These are phyloP conservation scores for Pelmatolapia mariae DNA, from an alignment of 2,113 vertebrate species.

Conservation along the genomic window DNA sequence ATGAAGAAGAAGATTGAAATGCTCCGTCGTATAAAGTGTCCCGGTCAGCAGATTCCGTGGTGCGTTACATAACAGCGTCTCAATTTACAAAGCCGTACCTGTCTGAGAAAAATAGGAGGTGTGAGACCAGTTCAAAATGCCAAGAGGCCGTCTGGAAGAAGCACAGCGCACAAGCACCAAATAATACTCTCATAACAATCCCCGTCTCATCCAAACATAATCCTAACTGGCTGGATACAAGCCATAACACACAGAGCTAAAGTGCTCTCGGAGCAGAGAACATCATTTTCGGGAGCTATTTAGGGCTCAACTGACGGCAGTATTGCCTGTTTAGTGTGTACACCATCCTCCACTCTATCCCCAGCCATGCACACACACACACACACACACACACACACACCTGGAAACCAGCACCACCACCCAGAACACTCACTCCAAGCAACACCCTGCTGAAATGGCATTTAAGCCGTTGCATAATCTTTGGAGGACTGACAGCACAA, in stretches of 20 bases:
- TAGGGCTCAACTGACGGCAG: background rate
- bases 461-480: constrained; percentile 40
- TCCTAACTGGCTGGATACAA: background rate
- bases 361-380: background rate
- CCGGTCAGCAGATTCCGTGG: constrained; percentile 4
- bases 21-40: background rate
- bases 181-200: background rate
- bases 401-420: background rate
- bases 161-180: background rate
- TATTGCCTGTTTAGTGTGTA: background rate
- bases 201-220: background rate
- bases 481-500: constrained; percentile 4
- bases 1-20: background rate
- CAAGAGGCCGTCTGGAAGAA: background rate
- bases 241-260: constrained; percentile 1
- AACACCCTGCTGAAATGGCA: constrained; percentile 22
- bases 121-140: background rate
- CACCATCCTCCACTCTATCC: background rate
- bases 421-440: background rate
- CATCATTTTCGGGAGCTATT: constrained; percentile 27
- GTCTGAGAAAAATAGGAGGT: background rate
- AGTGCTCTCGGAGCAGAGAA: background rate
- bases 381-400: background rate
- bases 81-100: constrained; percentile 17
- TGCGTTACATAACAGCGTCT: background rate